Evolutionary conservation across 1,140 invertebrate genomes (phyloP), one percentile per base, ranked within the genome.

Genomic region (Anagrus nilaparvatae): DNA sequence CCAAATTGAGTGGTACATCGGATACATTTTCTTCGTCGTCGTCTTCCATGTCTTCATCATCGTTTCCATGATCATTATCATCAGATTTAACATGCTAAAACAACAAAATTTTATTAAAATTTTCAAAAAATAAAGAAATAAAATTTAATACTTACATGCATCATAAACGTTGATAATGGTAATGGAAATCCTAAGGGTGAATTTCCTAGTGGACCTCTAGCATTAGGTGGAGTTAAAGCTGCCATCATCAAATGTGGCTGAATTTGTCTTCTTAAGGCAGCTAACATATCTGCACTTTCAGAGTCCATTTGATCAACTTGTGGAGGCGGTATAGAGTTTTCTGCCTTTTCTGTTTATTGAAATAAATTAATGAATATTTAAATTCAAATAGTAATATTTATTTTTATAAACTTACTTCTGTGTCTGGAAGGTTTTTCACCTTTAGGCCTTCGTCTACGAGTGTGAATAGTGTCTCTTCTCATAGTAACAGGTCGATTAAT

Each of bases 381-480:
- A 25, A 25, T 5, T 5, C 24, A 12, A 12, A 5, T 25, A 12
- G 5, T 5, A 5, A 12, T 38, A 37, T 23, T 17, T 34, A 45
- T 29, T 9, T 5, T 31, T 29, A 19, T 33, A 34, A 5, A 36
- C 55, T 40, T 56, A 67, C 65, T 68, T 63, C 66, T 61, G 45
- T 65, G 66, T 49, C 63, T 64, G 6, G 56, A 63, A 5, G 63
- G 59, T 50, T 67, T 69, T 38, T 68, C 74, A 51, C 77, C 75
- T 52, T 86, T 82, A 4, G 89, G 89, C 58, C 93, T 81, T 52
- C 94, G 77, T 67, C 94, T 87, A 47, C 94, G 71, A 13, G 92
- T 97, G 67, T 97, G 93, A 60, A 97, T 97, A 7, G 90, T 93
- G 58, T 97, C 93, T 57, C 95, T 87, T 54, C 92, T 77, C 92